Conservation (phyloP, 2,113 vertebrate species). For the Platysteira castanea region DNA sequence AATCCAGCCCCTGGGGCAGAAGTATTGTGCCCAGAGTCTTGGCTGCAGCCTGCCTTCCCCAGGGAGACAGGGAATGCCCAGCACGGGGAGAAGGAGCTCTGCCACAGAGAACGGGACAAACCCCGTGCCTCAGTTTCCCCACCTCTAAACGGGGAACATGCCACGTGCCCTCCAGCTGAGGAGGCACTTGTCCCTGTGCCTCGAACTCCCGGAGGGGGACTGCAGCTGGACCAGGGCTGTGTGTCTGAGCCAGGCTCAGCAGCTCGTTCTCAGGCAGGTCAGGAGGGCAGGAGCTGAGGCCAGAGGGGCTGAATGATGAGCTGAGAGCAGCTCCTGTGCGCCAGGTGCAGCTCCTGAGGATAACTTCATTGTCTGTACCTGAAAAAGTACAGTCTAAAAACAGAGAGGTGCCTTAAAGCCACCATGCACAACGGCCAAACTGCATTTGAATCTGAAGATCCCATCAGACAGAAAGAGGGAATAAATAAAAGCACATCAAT, state of each 20-base stretch:
- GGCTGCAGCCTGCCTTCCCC: neutral
- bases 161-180: neutral
- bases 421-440: neutral
- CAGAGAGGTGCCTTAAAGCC: neutral
- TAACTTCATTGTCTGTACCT: neutral
- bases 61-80: neutral
- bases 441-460: neutral
- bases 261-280: neutral
- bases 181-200: neutral
- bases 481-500: neutral
- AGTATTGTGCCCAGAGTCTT: neutral
- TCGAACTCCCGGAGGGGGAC: neutral
- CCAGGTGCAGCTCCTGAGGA: neutral
- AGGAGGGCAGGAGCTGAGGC: neutral
- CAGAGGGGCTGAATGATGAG: neutral
- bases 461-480: neutral
- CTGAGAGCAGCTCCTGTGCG: neutral
- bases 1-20: neutral
- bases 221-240: neutral
- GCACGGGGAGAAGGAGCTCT: neutral
- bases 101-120: neutral
- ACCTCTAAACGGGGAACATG: neutral
- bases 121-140: neutral
- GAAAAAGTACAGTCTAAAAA: neutral
- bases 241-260: neutral